phyloP scores from a whole-genome alignment of 1,140 invertebrate species.

The Drosophila orosa region DNA sequence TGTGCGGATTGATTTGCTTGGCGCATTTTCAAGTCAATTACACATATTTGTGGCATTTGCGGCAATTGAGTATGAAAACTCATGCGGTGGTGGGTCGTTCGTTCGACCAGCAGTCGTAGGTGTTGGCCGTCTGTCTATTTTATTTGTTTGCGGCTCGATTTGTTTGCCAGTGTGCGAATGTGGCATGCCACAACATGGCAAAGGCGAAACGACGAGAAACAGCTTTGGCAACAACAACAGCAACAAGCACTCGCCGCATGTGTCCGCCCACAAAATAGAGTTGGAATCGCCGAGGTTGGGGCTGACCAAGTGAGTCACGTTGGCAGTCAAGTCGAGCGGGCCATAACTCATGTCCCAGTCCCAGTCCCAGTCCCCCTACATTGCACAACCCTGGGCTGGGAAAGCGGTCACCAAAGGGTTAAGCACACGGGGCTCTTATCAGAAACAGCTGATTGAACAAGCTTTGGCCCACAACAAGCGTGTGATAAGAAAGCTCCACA shows the following conservation, averaged over 20 bases:
- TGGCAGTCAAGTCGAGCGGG: constrained; percentile 59
- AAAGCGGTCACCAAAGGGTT: constrained; percentile 62
- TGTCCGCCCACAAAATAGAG: constrained; percentile 65
- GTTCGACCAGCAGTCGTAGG: constrained; percentile 60
- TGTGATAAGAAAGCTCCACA: constrained; percentile 71
- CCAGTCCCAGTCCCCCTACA: not conserved
- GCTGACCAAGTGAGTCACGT: constrained; percentile 74
- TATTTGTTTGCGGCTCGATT: constrained; percentile 40
- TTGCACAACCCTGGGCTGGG: constrained; percentile 41
- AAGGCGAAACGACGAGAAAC: constrained; percentile 9
- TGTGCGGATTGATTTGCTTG: constrained; percentile 76
- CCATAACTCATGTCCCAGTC: constrained; percentile 64
- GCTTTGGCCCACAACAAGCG: constrained; percentile 19
- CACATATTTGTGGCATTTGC: constrained; percentile 81
- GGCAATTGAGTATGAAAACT: constrained; percentile 76
- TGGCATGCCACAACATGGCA: constrained; percentile 70
- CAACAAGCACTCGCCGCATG: constrained; percentile 47
- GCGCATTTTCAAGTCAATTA: constrained; percentile 80
- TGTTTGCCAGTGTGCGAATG: constrained; percentile 46
- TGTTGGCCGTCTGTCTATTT: constrained; percentile 71
- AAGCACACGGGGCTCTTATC: constrained; percentile 46
- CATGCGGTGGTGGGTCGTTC: constrained; percentile 75
- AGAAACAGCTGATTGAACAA: constrained; percentile 57
- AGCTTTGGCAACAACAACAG: not conserved
- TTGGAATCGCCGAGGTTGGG: constrained; percentile 41